Evolutionary conservation across 1,140 invertebrate genomes (phyloP), one percentile per base, ranked within the genome.

Genomic region (Bombus affinis): DNA sequence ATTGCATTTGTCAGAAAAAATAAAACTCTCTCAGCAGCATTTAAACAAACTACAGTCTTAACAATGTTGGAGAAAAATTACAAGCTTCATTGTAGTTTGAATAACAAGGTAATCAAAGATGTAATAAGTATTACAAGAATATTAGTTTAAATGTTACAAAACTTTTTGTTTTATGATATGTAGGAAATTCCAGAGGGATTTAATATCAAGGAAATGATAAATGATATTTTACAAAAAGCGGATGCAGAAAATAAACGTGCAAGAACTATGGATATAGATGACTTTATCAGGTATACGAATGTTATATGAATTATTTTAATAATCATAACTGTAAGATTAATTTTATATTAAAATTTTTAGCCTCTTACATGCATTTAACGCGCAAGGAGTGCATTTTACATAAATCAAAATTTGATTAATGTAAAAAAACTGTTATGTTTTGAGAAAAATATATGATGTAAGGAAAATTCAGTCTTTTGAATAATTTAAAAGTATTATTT

Each of bases 1-100:
- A 98, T 99, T 89, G 98, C 97, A 42, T 99, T 99, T 95, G 96
- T 97, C 1, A 96, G 99, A 88, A 99, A 99, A 95, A 99, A 99
- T 93, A 99, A 99, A 96, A 99, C 98, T 6, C 93, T 99, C 15
- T 95, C 96, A 71, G 98, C 98, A 18, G 96, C 97, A 76, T 99
- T 99, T 91, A 98, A 98, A 94, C 98, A 98, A 90, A 97, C 97
- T 18, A 96, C 98, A 72, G 98, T 99, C 12, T 93, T 98, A 71
- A 96, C 98, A 77, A 96, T 97, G 86, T 94, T 99, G 39, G 98
- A 99, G 84, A 99, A 98, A 93, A 99, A 99, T 96, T 99, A 99
- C 90, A 97, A 96, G 95, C 95, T 98, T 28, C 97, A 98, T 93
- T 98, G 98, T 93, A 98, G 98, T 89, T 90, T 99, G 62, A 96